Percentiles rank a stretch among this genome's conserved stretches.
Conservation (phyloP, 2,113 vertebrate species). For the Cinclus mexicanus region DNA sequence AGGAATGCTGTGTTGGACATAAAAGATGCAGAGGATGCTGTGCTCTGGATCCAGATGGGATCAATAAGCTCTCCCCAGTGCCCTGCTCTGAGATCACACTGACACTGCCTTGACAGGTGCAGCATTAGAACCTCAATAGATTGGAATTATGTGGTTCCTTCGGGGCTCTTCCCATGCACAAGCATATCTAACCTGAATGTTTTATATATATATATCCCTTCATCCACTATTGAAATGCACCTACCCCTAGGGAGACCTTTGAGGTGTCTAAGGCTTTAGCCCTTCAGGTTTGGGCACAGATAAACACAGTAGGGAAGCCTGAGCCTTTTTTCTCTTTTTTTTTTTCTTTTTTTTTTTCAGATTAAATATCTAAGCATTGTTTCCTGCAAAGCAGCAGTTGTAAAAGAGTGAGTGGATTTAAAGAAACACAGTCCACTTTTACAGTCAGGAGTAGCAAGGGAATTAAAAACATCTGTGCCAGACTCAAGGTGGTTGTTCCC, state of each 20-base stretch:
- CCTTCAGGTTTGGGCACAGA: conserved; percentile 20
- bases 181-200: conserved; percentile 4
- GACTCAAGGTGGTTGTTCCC: neutral
- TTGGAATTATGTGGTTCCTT: conserved; percentile 39
- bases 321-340: neutral
- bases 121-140: conserved; percentile 44
- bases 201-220: neutral
- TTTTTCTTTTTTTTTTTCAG: neutral
- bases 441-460: neutral
- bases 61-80: conserved; percentile 24
- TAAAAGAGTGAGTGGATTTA: neutral
- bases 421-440: neutral
- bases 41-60: conserved; percentile 12
- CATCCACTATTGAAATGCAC: conserved; percentile 32
- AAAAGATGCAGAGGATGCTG: conserved; percentile 41
- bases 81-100: neutral
- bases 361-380: conserved; percentile 16
- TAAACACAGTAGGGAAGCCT: neutral
- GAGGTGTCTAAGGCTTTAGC: conserved; percentile 16
- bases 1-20: neutral
- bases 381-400: neutral
- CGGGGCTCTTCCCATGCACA: neutral
- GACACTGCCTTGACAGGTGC: conserved; percentile 31
- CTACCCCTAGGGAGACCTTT: neutral
- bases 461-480: neutral